Evolutionary conservation across 1,140 invertebrate genomes (phyloP), one percentile per base, ranked within the genome.

Genomic region (Brachionus rubens): DNA sequence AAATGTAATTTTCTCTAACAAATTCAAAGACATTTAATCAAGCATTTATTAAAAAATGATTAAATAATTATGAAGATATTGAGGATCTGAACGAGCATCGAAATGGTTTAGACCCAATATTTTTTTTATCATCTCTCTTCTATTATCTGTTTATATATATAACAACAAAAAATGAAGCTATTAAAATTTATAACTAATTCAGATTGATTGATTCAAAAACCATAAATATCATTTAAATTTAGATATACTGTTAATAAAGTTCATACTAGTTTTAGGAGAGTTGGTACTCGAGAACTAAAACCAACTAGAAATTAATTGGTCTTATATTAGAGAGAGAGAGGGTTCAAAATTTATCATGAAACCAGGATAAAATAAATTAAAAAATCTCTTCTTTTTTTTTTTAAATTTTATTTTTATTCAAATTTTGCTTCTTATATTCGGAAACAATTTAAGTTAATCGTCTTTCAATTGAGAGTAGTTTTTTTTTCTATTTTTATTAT

Each of bases 201-300:
- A 43, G 41, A 65, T 65, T 65, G 59, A 65, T 65, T 65, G 36
- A 65, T 65, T 65, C 43, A 24, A 43, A 65, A 65, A 16, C 59
- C 59, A 65, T 46, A 65, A 65, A 65, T 65, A 65, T 65, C 59
- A 65, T 65, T 65, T 65, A 65, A 65, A 65, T 43, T 43, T 43
- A 65, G 43, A 65, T 43, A 65, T 65, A 65, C 59, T 65, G 59
- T 65, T 65, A 65, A 65, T 41, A 65, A 65, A 43, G 7, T 21
- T 21, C 16, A 24, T 10, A 21, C 59, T 14, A 43, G 41, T 65
- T 65, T 65, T 36, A 19, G 59, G 59, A 65, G 40, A 65, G 36
- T 65, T 65, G 40, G 40, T 41, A 41, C 59, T 43, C n/a, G n/a
- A 2, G 24, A 41, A 65, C 10, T 26, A 24, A 43, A 43, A 65